A percentile compares a stretch with the other conserved stretches of the same genome.
Conservation (phyloP, 1,140 invertebrate genomes). For the Holotrichia oblita region DNA sequence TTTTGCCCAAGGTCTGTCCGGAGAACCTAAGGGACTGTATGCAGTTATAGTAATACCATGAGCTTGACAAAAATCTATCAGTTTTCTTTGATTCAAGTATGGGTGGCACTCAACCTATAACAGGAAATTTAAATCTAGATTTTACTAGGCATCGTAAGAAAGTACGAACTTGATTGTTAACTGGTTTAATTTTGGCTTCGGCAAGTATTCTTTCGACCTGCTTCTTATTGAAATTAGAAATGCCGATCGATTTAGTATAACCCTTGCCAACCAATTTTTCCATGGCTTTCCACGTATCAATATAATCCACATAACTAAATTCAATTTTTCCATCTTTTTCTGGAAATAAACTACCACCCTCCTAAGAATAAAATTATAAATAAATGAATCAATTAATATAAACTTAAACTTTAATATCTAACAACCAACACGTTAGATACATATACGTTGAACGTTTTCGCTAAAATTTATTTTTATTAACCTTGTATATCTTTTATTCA, state of each 20-base stretch:
- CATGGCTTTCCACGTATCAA: conserved; percentile 93
- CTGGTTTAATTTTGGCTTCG: conserved; percentile 8
- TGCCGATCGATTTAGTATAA: conserved; percentile 79
- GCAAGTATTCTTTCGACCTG: conserved; percentile 81
- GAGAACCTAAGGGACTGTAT: conserved; percentile 83
- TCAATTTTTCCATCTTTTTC: conserved; percentile 66
- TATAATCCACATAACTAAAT: conserved; percentile 73
- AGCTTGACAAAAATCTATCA: conserved; percentile 76
- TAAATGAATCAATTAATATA: neutral
- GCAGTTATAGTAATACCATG: conserved; percentile 77
- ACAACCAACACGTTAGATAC: no score
- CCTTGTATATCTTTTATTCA: no score
- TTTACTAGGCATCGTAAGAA: neutral
- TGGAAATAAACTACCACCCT: conserved; percentile 70
- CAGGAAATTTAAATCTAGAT: neutral
- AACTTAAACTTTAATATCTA: no score
- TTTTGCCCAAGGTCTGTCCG: conserved; percentile 74
- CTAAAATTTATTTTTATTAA: no score
- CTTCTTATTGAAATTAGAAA: conserved; percentile 90
- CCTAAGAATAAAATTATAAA: conserved; percentile 57
- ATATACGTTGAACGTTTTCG: no score
- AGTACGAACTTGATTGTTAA: neutral
- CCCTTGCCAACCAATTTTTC: conserved; percentile 80
- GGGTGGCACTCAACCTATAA: conserved; percentile 70
- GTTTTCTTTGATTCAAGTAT: conserved; percentile 80